Evolutionary conservation across 2,113 vertebrate genomes (phyloP).

Genomic region (Stigmatopora argus): DNA sequence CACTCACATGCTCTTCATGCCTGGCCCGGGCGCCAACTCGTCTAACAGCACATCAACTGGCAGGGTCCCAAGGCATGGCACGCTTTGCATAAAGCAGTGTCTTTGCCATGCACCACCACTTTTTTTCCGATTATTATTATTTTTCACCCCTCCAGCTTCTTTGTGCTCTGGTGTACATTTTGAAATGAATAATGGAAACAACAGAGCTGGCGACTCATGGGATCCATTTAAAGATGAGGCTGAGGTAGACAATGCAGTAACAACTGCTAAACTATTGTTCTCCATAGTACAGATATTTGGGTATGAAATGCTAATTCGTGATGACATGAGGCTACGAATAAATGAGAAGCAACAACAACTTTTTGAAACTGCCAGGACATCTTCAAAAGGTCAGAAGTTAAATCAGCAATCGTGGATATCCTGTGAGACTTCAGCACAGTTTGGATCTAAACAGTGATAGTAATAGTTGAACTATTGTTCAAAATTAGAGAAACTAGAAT

Average conservation of each 20-base stretch:
- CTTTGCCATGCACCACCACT: slow-evolving; percentile 66
- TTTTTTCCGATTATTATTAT: slow-evolving; percentile 58
- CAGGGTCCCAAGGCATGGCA: slow-evolving; percentile 62
- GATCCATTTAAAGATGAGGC: slow-evolving; percentile 71
- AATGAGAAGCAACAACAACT: background rate
- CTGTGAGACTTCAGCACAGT: background rate
- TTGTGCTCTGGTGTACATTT: slow-evolving; percentile 61
- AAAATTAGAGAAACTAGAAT: too few relatives aligned
- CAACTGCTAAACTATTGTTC: slow-evolving; percentile 50
- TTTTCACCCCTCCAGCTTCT: slow-evolving; percentile 67
- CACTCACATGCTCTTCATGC: slow-evolving; percentile 15
- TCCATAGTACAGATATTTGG: slow-evolving; percentile 19
- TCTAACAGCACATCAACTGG: slow-evolving; percentile 50
- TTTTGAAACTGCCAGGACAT: background rate
- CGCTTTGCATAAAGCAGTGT: slow-evolving; percentile 69
- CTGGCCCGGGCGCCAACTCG: slow-evolving; percentile 41
- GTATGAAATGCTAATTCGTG: slow-evolving; percentile 15
- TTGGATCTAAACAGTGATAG: background rate
- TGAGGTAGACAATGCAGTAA: slow-evolving; percentile 47
- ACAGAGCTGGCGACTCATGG: slow-evolving; percentile 68
- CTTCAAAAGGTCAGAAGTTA: background rate
- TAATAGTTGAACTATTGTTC: too few relatives aligned
- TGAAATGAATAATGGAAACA: slow-evolving; percentile 76
- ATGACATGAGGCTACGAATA: background rate
- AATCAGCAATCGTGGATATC: background rate